phyloP scores from a whole-genome alignment of 2,797 vertebrate genomes.

The Sylvilagus floridanus region DNA sequence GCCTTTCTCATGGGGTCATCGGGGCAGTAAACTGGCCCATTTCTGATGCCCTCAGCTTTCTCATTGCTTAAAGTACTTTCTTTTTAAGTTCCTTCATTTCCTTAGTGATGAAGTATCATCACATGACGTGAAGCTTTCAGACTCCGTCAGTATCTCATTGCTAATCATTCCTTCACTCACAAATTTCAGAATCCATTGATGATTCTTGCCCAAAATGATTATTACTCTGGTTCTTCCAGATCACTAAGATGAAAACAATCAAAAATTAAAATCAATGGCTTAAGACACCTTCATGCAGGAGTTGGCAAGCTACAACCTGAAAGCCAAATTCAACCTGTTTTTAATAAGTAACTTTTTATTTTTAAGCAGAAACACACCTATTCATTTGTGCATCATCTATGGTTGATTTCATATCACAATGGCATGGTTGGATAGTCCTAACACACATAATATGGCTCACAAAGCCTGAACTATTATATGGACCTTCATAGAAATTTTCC shows the following conservation, averaged over 20 bases:
- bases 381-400: fast-evolving
- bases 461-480: not conserved
- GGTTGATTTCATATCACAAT: not conserved
- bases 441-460: not conserved
- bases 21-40: not conserved
- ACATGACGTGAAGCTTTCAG: not conserved
- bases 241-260: not conserved
- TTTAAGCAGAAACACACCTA: fast-evolving
- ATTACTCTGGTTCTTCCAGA: not conserved
- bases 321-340: not conserved
- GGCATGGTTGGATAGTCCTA: fast-evolving
- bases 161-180: not conserved
- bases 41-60: too few species aligned
- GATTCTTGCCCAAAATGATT: not conserved
- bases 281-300: not conserved
- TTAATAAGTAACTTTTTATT: too few species aligned
- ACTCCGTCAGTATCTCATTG: not conserved
- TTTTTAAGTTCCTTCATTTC: not conserved
- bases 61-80: not conserved
- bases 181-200: not conserved
- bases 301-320: not conserved
- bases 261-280: not conserved
- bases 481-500: not conserved
- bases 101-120: not conserved
- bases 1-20: not conserved